Evolutionary conservation across 2,888 invertebrate genomes (phyloP).

Genomic region (Philopedon plagiatum): DNA sequence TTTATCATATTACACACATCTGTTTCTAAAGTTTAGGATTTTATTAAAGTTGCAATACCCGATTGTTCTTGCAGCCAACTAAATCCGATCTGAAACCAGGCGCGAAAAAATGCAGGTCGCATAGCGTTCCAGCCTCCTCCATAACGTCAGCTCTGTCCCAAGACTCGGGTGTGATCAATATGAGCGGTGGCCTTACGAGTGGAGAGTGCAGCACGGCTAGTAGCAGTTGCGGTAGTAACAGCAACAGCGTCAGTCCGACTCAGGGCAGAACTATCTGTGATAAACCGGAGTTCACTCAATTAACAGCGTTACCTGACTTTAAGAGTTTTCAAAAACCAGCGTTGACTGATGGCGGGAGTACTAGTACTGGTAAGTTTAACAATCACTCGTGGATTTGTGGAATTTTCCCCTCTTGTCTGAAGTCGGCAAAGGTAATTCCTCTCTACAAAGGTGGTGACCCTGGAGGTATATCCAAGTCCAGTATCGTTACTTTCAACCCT

Average conservation of each 20-base stretch:
- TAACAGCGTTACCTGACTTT: conserved; percentile 68
- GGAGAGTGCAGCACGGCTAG: conserved; percentile 68
- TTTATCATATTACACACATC: no score
- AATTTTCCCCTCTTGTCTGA: background rate
- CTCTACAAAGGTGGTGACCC: no score
- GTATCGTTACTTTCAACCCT: no score
- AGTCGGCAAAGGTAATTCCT: no score
- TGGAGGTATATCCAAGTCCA: no score
- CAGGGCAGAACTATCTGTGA: conserved; percentile 65
- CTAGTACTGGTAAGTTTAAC: conserved; percentile 28
- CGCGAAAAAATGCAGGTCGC: conserved; percentile 57
- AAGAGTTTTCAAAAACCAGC: conserved; percentile 67
- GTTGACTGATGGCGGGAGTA: conserved; percentile 49
- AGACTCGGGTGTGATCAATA: conserved; percentile 20
- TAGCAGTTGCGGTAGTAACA: conserved; percentile 68
- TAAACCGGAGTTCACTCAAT: conserved; percentile 67
- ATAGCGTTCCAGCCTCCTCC: conserved; percentile 66
- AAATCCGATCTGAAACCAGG: conserved; percentile 59
- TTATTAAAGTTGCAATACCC: background rate
- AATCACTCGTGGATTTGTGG: background rate
- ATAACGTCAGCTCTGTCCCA: conserved; percentile 47
- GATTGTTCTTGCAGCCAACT: conserved; percentile 36
- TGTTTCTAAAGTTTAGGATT: no score
- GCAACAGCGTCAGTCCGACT: conserved; percentile 58
- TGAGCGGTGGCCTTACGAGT: conserved; percentile 24